These are phyloP conservation scores for Cavia porcellus DNA, from an alignment of 2,113 vertebrate species.

Conservation along the genomic window DNA sequence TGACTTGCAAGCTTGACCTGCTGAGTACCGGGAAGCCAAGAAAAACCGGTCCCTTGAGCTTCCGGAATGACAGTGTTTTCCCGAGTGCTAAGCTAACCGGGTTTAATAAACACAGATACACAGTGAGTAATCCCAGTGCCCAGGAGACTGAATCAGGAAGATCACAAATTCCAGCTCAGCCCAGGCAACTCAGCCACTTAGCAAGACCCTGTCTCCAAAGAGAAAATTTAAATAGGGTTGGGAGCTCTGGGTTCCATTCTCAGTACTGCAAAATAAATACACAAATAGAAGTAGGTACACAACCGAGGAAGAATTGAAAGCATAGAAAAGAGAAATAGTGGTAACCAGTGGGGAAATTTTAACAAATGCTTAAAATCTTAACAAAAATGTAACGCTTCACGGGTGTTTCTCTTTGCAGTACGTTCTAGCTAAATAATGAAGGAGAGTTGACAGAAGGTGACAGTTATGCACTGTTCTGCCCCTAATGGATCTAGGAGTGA, in stretches of 20 bases:
- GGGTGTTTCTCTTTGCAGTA: constrained; percentile 6
- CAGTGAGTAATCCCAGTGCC: background rate
- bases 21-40: background rate
- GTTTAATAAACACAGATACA: constrained; percentile 6
- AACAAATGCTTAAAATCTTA: constrained; percentile 38
- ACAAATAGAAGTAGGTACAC: background rate
- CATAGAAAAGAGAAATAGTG: background rate
- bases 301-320: constrained; percentile 27
- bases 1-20: background rate
- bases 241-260: background rate
- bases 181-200: background rate
- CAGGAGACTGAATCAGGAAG: background rate
- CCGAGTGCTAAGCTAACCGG: background rate
- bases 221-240: background rate
- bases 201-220: background rate
- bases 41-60: background rate
- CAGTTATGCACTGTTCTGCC: background rate
- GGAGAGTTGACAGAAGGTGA: background rate
- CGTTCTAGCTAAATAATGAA: background rate
- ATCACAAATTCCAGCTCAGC: background rate
- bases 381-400: background rate
- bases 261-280: background rate
- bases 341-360: background rate
- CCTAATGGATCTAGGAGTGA: background rate
- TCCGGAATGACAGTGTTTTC: background rate